Evolutionary conservation across 2,888 invertebrate genomes (phyloP), one percentile per base, ranked within the genome.

Genomic region (Neoascia interrupta): DNA sequence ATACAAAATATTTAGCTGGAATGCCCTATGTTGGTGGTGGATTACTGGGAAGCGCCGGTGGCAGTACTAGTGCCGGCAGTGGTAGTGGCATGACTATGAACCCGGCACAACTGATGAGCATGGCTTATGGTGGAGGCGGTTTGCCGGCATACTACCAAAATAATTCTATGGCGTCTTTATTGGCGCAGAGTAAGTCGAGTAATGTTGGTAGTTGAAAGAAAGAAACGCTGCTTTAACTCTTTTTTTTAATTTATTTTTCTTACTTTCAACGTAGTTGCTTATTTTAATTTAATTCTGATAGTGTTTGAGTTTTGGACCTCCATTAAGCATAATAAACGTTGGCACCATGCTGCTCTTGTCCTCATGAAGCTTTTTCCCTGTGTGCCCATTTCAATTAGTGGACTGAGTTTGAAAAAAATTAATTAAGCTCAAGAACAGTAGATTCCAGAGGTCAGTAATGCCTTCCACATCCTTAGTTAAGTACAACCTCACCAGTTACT

Each of bases 181-280:
- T 95, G 90, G 94, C 95, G 89, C 95, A 95, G 91, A 94, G 95
- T 95, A 93, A 94, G 94, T 93, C 86, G 83, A 85, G 84, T 87
- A 86, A 87, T 86, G 86, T 88, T 87, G 86, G 86, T 86, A 85
- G 86, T 86, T 86, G 5, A n/a, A n/a, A n/a, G n/a, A n/a, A n/a
- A n/a, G n/a, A n/a, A n/a, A n/a, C n/a, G n/a, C 5, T 4, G 43
- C 16, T 47, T 26, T 6, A 28, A 16, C 6, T 47, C 34, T 26
- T 64, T 49, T 41, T 13, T 11, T 49, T 54, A 66, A 53, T 56
- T 63, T 45, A 11, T 58, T 63, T 56, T 56, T 76, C 47, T 70
- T 36, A 19, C 43, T 47, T 53, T 81, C 16, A 56, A 10, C 4
- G 3, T 10, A 37, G 5, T 37, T 13, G 11, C 1, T 11, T 2